Evolutionary conservation across 23 tunicate species (phyloP), one percentile per base, ranked within the genome.

Genomic region (Ciona savignyi): DNA sequence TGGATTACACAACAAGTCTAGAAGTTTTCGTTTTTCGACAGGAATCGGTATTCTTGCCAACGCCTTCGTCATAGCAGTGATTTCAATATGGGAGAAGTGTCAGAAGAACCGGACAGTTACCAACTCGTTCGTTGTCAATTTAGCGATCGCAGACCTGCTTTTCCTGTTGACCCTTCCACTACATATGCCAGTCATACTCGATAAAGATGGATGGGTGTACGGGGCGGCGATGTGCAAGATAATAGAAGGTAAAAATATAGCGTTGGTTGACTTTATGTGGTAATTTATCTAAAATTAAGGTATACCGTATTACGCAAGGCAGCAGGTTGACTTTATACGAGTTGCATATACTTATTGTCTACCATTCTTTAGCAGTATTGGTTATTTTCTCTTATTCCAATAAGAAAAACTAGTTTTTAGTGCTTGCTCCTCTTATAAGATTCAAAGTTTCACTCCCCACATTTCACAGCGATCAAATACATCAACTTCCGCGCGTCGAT

Each of bases 61-160:
- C 51, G 63, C 34, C 9, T 48, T 90, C 24, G 97, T 90, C 26
- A 79, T 90, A 0, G 23, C 70, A 1, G 89, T 90, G 4, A 67
- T 83, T 25, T 25, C 72, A 25, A 70, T 90, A 19, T 80, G 90
- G 85, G 97, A 90, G 33, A 69, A 70, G 32, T 63, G 70, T 34
- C 72, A 80, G 32, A 3, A 78, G 30, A 82, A 90, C 64, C 66
- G 97, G 49, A 79, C 89, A 0, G 88, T 90, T 35, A 85, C 97
- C 6, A 83, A 90, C 32, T 29, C 71, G 68, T 90, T 90, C 62
- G 85, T 79, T 0, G 67, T 90, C 48, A 83, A 83, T 68, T 75
- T 90, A 25, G 97, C 97, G 24, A 75, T 90, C 23, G 97, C 97
- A 30, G 97, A 90, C 51, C 69, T 90, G 27, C 67, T 90, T 2